Conservation (phyloP, 2,888 invertebrate genomes). For the Conchocele bisecta region DNA sequence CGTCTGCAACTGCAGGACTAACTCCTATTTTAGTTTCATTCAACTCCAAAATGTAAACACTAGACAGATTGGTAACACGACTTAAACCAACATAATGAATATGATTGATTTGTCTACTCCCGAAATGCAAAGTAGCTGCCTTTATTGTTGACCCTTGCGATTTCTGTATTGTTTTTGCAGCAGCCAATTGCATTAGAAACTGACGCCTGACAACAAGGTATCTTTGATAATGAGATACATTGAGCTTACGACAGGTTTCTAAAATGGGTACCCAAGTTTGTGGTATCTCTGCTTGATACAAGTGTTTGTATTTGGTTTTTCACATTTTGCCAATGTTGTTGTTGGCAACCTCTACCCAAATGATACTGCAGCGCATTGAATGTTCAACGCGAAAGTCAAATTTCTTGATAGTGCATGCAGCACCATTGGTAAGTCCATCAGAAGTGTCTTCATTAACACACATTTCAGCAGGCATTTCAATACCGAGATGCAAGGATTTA, state of each 20-base stretch:
- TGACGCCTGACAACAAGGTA: slow-evolving; percentile 31
- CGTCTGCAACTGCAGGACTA: slow-evolving; percentile 22
- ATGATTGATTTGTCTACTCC: slow-evolving; percentile 36
- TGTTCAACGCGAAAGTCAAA: slow-evolving; percentile 39
- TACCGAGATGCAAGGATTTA: slow-evolving; percentile 23
- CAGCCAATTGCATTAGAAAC: slow-evolving; percentile 39
- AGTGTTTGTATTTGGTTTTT: slow-evolving; percentile 23
- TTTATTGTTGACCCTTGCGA: slow-evolving; percentile 48
- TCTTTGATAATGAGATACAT: slow-evolving; percentile 26
- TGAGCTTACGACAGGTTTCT: slow-evolving; percentile 26
- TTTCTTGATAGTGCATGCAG: slow-evolving; percentile 35
- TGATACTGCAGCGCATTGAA: slow-evolving; percentile 19
- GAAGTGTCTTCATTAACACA: slow-evolving; percentile 45
- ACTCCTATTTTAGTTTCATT: slow-evolving; percentile 34
- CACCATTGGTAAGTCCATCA: slow-evolving; percentile 63
- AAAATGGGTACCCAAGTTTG: slow-evolving; percentile 28
- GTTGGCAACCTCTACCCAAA: slow-evolving; percentile 48
- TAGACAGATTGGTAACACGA: slow-evolving; percentile 25
- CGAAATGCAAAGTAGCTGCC: slow-evolving; percentile 43
- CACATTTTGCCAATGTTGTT: slow-evolving; percentile 16
- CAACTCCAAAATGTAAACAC: slow-evolving; percentile 34
- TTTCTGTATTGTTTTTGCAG: slow-evolving; percentile 55
- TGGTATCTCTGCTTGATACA: slow-evolving; percentile 18
- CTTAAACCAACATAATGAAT: slow-evolving; percentile 55
- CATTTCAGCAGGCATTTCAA: slow-evolving; percentile 35